Evolutionary conservation across 2,888 invertebrate species (phyloP), one percentile per base, ranked within the genome.

Genomic region (Mesorhabditis belari): DNA sequence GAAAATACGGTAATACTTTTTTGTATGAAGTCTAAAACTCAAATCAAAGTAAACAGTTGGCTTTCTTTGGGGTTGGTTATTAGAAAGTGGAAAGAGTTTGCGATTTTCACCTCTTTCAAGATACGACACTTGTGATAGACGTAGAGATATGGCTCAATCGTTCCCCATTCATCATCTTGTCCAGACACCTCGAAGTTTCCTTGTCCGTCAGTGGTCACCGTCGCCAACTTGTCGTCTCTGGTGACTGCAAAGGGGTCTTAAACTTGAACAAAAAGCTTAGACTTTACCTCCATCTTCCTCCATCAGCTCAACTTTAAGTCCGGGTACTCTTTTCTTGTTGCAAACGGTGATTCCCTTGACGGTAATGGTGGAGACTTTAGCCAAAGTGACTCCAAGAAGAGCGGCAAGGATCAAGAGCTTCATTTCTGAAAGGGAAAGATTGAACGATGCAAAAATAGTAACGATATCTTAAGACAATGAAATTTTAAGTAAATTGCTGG

Each of bases 271-370:
- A 35, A 35, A 35, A 35, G 6, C 17, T 17, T 35, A 35, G 35
- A 35, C n/a, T n/a, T n/a, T 19, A 50, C 51, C 21, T 9, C 51
- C 17, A 21, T 50, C 51, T 23, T 50, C 21, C 51, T 50, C 51
- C 17, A n/a, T n/a, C 17, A 50, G 51, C 51, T 50, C 21, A 23
- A 50, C 19, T 6, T 9, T 50, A 6, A 50, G 12, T n/a, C 51
- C 51, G 12, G 17, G 17, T 21, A 50, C 21, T 21, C 51, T 9
- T 23, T 50, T 50, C 51, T 50, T 50, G 51, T 50, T 50, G 51
- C 51, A 50, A 21, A 50, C 21, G 51, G 51, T 23, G 51, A 50
- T 50, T 9, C 51, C 51, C 51, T 50, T 50, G 51, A 50, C 51
- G 51, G 51, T 50, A 23, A 50, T 50, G 21, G 17, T 50, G 44